These are phyloP conservation scores for Microcebus lehilahytsara DNA, from an alignment of 2,113 vertebrate genomes.

Conservation along the genomic window DNA sequence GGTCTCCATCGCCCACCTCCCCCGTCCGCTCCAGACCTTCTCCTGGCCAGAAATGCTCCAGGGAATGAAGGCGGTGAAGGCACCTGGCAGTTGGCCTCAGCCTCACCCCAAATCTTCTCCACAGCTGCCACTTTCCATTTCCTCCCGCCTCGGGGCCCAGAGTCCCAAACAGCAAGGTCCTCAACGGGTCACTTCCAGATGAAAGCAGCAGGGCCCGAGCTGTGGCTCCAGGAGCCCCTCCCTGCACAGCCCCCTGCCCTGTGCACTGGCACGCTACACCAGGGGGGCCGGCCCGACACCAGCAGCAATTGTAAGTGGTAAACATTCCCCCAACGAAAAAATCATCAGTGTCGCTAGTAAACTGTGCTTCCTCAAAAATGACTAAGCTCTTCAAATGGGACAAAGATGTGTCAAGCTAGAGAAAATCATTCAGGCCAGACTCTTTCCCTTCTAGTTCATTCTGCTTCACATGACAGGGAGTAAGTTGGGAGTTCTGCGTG, in stretches of 20 bases:
- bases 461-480: no score
- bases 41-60: fast-evolving
- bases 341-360: not conserved
- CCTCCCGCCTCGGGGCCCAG: not conserved
- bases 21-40: not conserved
- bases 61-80: not conserved
- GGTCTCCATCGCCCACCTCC: not conserved
- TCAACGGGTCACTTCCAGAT: no score
- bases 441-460: not conserved
- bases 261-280: not conserved
- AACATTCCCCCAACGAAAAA: not conserved
- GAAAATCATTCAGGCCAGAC: not conserved
- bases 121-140: not conserved
- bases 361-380: not conserved
- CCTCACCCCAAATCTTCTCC: not conserved
- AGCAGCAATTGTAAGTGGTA: fast-evolving
- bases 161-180: not conserved
- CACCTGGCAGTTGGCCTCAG: not conserved
- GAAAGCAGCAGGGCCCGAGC: not conserved
- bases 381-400: not conserved
- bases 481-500: no score
- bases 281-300: no score
- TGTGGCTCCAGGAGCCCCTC: not conserved
- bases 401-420: not conserved
- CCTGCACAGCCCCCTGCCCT: not conserved